A percentile compares a stretch with the other conserved stretches of the same genome.
These are phyloP conservation scores for Brachionus rubens DNA, from an alignment of 1,140 invertebrate species.

Conservation along the genomic window DNA sequence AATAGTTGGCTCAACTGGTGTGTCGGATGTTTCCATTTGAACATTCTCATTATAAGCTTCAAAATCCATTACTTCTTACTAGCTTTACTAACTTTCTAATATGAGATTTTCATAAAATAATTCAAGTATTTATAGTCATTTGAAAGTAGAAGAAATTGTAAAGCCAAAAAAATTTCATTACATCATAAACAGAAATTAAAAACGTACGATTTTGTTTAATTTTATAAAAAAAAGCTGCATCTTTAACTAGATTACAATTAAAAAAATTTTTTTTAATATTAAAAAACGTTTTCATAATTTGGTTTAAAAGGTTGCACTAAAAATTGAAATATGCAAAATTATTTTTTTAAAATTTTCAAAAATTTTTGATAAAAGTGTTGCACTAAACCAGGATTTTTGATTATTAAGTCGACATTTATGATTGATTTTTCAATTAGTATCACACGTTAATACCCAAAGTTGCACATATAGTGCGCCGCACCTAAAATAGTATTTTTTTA, in stretches of 20 bases:
- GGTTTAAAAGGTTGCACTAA: neutral
- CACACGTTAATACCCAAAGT: too few species aligned
- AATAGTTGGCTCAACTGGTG: neutral
- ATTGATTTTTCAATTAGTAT: too few species aligned
- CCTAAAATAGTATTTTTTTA: too few species aligned
- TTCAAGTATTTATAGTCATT: neutral
- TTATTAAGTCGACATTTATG: too few species aligned
- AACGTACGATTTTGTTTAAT: neutral
- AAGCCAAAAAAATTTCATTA: too few species aligned
- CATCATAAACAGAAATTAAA: neutral
- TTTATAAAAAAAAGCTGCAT: constrained; percentile 1
- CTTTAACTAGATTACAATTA: neutral
- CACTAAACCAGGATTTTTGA: neutral
- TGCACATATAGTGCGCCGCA: too few species aligned
- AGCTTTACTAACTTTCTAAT: constrained; percentile 2
- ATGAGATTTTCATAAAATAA: too few species aligned
- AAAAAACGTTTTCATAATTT: constrained; percentile 15
- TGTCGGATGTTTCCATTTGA: constrained; percentile 23
- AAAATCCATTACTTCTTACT: constrained; percentile 16
- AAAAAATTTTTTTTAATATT: neutral
- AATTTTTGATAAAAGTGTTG: constrained; percentile 13
- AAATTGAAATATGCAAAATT: neutral
- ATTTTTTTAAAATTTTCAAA: constrained; percentile 2
- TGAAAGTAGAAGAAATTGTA: too few species aligned
- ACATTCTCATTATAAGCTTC: constrained; percentile 17